phyloP scores from a whole-genome alignment of 1,140 invertebrate species.

The Spodoptera frugiperda region DNA sequence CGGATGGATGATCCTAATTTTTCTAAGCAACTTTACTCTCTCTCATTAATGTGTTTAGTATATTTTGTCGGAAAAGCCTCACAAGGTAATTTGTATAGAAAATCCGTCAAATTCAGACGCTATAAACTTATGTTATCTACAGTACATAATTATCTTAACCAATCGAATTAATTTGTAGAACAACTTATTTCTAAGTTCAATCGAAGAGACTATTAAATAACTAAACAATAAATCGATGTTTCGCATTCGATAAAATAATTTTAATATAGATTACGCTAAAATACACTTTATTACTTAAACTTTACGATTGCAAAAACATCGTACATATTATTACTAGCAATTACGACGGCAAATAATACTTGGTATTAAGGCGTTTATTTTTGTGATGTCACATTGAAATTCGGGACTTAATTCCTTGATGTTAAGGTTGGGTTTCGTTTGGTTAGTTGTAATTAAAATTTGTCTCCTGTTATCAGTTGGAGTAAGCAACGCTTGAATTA shows the following conservation, averaged over 20 bases:
- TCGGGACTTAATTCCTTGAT: not conserved
- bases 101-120: not conserved
- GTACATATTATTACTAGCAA: not conserved
- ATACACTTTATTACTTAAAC: not conserved
- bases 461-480: slow-evolving; percentile 2
- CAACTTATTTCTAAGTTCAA: not conserved
- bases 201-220: slow-evolving; percentile 5
- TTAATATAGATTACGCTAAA: not conserved
- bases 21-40: no score
- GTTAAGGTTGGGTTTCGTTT: not conserved
- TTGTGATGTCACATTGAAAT: not conserved
- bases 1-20: no score
- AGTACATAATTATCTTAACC: not conserved
- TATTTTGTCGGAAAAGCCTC: no score
- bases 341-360: not conserved
- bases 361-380: not conserved
- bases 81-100: not conserved
- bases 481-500: not conserved
- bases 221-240: not conserved
- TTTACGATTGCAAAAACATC: not conserved
- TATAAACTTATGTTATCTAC: no score
- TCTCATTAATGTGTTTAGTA: no score
- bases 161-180: slow-evolving; percentile 9
- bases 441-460: not conserved
- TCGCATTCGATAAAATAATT: not conserved